phyloP scores from a whole-genome alignment of 2,888 invertebrate genomes.

The Tryphoninae sp. region DNA sequence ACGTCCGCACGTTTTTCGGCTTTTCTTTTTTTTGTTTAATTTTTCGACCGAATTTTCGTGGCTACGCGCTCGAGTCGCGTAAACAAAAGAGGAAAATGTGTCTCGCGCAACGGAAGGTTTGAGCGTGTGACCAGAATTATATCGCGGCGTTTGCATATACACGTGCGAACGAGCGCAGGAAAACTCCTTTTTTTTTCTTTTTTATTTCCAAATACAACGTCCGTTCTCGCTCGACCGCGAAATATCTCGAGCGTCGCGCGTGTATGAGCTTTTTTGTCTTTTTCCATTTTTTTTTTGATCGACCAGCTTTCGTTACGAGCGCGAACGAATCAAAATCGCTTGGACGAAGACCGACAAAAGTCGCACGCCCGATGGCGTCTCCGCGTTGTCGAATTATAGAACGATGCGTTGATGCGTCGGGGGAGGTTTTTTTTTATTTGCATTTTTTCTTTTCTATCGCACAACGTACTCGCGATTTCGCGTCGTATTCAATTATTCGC shows the following conservation, averaged over 20 bases:
- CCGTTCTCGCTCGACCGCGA: constrained; percentile 48
- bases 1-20: no score
- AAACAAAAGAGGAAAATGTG: constrained; percentile 51
- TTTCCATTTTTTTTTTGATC: no score
- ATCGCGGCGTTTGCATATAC: constrained; percentile 45
- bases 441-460: background rate
- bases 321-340: constrained; percentile 54
- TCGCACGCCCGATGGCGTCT: constrained; percentile 52
- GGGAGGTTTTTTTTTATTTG: no score
- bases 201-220: background rate
- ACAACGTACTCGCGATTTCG: background rate
- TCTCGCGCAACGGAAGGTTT: constrained; percentile 52
- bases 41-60: constrained; percentile 19
- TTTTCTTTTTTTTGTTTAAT: background rate
- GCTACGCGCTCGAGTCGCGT: constrained; percentile 16
- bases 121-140: constrained; percentile 52
- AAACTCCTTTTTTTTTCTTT: background rate
- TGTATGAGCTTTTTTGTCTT: constrained; percentile 55
- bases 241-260: constrained; percentile 44
- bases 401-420: constrained; percentile 36
- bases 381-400: constrained; percentile 52
- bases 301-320: background rate
- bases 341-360: constrained; percentile 56
- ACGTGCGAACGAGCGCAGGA: background rate
- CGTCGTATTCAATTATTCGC: background rate